Conservation (phyloP, 2,888 invertebrate genomes). For the Luffia ferchaultella region DNA sequence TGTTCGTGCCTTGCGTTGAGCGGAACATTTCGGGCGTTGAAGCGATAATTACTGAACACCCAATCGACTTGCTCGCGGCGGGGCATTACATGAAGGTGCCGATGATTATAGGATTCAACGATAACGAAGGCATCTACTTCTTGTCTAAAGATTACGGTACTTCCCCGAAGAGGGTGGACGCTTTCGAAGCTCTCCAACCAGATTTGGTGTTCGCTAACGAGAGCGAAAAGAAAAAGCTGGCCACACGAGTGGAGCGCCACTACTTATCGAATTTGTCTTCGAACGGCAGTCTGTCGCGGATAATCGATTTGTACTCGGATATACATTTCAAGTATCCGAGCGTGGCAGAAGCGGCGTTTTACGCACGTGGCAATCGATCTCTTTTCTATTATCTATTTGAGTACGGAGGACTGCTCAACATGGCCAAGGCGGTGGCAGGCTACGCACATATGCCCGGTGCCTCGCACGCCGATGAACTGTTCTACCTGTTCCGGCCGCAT, state of each 20-base stretch:
- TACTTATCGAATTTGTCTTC: slow-evolving; percentile 49
- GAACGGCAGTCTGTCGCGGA: slow-evolving; percentile 21
- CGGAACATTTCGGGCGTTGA: slow-evolving; percentile 39
- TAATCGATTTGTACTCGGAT: slow-evolving; percentile 50
- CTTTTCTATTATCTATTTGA: slow-evolving; percentile 50
- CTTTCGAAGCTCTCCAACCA: slow-evolving; percentile 26
- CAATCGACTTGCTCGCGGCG: slow-evolving; percentile 33
- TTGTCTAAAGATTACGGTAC: slow-evolving; percentile 41
- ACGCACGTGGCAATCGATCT: slow-evolving; percentile 36
- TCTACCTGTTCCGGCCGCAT: slow-evolving; percentile 51
- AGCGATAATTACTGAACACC: slow-evolving; percentile 36
- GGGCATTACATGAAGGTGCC: slow-evolving; percentile 51
- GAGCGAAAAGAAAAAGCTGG: slow-evolving; percentile 31
- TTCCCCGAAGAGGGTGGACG: slow-evolving; percentile 29
- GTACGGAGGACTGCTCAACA: slow-evolving; percentile 43
- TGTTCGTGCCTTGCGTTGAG: slow-evolving; percentile 49
- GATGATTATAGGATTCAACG: slow-evolving; percentile 50
- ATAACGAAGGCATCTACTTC: slow-evolving; percentile 50
- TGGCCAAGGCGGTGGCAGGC: slow-evolving; percentile 43
- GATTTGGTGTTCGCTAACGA: slow-evolving; percentile 42
- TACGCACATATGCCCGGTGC: slow-evolving; percentile 35
- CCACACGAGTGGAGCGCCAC: slow-evolving; percentile 27
- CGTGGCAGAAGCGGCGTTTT: slow-evolving; percentile 41
- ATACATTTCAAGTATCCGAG: slow-evolving; percentile 47
- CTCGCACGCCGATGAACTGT: slow-evolving; percentile 50